Evolutionary conservation across 2,113 vertebrate species (phyloP).

Genomic region (Myotis brandtii): DNA sequence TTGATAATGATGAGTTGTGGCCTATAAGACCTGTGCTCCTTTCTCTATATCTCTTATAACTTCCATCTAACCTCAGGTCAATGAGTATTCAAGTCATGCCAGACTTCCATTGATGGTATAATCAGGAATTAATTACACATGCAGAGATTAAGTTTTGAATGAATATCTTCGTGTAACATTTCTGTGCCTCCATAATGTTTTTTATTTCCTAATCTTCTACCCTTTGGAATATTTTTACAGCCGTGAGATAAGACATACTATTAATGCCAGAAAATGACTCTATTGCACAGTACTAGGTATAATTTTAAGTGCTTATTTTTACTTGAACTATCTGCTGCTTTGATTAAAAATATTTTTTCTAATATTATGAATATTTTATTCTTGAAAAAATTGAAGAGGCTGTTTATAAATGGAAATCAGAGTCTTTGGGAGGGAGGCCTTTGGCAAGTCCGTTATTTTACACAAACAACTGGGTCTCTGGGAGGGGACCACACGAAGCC

Average conservation of each 20-base stretch:
- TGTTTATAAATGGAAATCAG: slow-evolving; percentile 75
- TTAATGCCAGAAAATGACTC: slow-evolving; percentile 39
- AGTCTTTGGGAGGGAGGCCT: slow-evolving; percentile 54
- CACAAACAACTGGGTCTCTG: slow-evolving; percentile 68
- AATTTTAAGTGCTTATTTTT: slow-evolving; percentile 52
- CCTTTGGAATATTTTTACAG: slow-evolving; percentile 8
- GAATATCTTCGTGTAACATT: slow-evolving; percentile 15
- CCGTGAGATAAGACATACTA: not conserved
- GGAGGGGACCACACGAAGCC: slow-evolving; percentile 80
- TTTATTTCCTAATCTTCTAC: not conserved
- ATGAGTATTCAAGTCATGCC: not conserved
- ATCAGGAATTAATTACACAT: not conserved
- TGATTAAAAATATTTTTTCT: slow-evolving; percentile 63
- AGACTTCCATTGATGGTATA: slow-evolving; percentile 3
- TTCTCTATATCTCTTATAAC: not conserved
- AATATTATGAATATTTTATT: slow-evolving; percentile 70
- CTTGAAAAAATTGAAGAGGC: slow-evolving; percentile 48
- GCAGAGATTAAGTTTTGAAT: not conserved
- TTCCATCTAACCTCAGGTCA: not conserved
- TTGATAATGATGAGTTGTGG: not conserved
- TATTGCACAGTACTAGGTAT: not conserved
- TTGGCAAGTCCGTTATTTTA: slow-evolving; percentile 72
- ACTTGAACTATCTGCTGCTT: slow-evolving; percentile 49
- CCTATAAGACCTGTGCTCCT: not conserved
- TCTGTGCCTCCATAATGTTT: not conserved